Evolutionary conservation across 2,797 vertebrate species (phyloP).

Genomic region (Arnoldichthys spilopterus): DNA sequence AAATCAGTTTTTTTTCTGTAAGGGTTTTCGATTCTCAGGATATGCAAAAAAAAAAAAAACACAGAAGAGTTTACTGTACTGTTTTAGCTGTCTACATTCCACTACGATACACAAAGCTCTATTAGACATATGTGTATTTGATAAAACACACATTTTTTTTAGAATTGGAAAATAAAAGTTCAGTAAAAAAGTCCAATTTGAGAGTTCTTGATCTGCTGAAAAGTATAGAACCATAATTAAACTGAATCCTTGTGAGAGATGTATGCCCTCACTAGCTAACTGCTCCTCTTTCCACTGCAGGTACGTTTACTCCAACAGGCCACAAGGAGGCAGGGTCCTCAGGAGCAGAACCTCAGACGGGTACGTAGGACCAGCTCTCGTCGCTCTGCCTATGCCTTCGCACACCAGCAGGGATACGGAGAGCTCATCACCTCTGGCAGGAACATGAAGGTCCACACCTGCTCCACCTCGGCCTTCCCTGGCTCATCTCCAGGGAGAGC

Average conservation of each 20-base stretch:
- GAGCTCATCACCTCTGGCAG: slow-evolving; percentile 87
- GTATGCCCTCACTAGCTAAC: background rate
- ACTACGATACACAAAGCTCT: too few relatives aligned
- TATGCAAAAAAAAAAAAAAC: too few relatives aligned
- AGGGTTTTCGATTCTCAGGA: too few relatives aligned
- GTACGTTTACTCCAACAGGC: slow-evolving; percentile 78
- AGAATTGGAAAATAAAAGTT: too few relatives aligned
- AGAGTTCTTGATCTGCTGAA: too few relatives aligned
- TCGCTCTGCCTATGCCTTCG: slow-evolving; percentile 84
- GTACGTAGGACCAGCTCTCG: slow-evolving; percentile 81
- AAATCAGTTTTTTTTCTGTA: too few relatives aligned
- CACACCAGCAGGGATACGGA: slow-evolving; percentile 85
- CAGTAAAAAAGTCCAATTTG: too few relatives aligned
- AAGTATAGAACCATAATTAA: background rate
- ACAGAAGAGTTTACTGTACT: too few relatives aligned
- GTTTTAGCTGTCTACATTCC: too few relatives aligned
- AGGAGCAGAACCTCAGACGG: slow-evolving; percentile 72
- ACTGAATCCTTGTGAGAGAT: background rate
- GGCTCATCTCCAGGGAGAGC: slow-evolving; percentile 64
- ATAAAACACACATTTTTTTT: too few relatives aligned
- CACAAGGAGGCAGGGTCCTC: slow-evolving; percentile 74
- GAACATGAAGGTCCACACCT: slow-evolving; percentile 76
- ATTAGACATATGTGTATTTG: too few relatives aligned
- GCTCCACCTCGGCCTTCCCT: slow-evolving; percentile 61
- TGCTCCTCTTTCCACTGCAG: slow-evolving; percentile 60